These are phyloP conservation scores for Avahi laniger DNA, from an alignment of 2,797 vertebrate genomes.

Conservation along the genomic window DNA sequence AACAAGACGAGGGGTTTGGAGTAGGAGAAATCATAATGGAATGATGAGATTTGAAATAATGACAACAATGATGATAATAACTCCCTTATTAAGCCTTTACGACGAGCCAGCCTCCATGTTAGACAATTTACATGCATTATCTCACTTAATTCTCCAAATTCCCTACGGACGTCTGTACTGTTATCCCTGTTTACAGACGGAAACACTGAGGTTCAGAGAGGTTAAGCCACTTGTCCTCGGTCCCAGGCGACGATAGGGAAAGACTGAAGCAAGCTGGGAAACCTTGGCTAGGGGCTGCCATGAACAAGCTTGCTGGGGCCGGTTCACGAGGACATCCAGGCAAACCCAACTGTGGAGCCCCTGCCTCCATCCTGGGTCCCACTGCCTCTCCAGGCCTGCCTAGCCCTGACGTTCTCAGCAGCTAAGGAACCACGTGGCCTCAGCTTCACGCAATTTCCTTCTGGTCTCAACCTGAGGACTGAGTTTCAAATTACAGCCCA, in stretches of 20 bases:
- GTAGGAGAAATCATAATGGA: neutral
- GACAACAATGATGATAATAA: neutral
- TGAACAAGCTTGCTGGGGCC: neutral
- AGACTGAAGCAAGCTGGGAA: neutral
- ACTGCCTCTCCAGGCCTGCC: neutral
- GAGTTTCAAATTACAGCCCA: constrained; percentile 1
- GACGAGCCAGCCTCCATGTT: neutral
- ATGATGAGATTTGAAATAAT: neutral
- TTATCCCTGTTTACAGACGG: neutral
- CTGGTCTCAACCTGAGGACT: neutral
- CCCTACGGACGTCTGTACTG: neutral
- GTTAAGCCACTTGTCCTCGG: neutral
- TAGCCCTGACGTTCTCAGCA: neutral
- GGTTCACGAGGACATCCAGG: neutral
- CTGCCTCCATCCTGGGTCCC: neutral
- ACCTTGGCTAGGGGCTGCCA: rapidly evolving
- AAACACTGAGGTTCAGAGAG: neutral
- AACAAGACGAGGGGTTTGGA: neutral
- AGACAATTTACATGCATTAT: neutral
- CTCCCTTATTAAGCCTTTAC: neutral
- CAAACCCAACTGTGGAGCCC: neutral
- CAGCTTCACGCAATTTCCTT: neutral
- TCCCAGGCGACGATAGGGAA: neutral
- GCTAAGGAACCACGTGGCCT: neutral
- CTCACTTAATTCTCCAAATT: neutral